Evolutionary conservation across 2,888 invertebrate species (phyloP).

Genomic region (Lepeophtheirus nordmannii): DNA sequence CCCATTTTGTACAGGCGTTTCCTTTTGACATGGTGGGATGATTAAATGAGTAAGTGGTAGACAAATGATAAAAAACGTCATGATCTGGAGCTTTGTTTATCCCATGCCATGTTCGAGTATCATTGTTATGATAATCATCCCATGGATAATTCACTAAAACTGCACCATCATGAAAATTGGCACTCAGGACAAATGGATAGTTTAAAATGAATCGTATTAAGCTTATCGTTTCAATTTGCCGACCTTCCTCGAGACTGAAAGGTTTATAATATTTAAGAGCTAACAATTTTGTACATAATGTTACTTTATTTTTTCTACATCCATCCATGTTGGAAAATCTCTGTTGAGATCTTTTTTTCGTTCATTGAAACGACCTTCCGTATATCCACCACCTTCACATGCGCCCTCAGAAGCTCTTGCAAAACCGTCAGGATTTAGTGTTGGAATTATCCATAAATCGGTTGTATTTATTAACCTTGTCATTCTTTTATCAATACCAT

Average conservation of each 20-base stretch:
- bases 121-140: constrained; percentile 4
- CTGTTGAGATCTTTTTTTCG: not conserved
- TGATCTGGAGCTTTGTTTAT: constrained; percentile 56
- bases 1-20: constrained; percentile 33
- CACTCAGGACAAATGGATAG: not conserved
- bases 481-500: not conserved
- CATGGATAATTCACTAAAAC: constrained; percentile 9
- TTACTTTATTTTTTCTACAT: not conserved
- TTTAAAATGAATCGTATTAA: not conserved
- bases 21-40: constrained; percentile 66
- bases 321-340: constrained; percentile 10
- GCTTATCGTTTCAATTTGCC: not conserved
- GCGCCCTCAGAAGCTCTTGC: not conserved
- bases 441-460: constrained; percentile 1
- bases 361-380: constrained; percentile 3
- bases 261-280: not conserved
- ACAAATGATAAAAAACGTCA: constrained; percentile 71
- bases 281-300: too few relatives aligned
- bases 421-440: constrained; percentile 18
- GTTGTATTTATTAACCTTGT: not conserved
- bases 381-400: constrained; percentile 5
- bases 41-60: constrained; percentile 64
- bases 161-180: constrained; percentile 15
- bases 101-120: not conserved
- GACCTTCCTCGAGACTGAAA: not conserved